Conservation (phyloP, 2,797 vertebrate species). For the Lagodon rhomboides region DNA sequence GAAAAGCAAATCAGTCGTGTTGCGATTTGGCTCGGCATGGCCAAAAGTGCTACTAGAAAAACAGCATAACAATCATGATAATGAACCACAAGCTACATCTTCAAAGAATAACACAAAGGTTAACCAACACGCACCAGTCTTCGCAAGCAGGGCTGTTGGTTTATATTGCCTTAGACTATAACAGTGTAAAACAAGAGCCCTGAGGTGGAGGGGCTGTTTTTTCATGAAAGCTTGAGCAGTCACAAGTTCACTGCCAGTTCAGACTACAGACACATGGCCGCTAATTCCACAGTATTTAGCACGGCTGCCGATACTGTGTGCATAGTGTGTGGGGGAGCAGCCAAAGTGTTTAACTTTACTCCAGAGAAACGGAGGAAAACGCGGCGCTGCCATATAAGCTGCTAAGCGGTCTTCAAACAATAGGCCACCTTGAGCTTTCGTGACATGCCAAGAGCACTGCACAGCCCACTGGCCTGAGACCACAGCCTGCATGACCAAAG, state of each 20-base stretch:
- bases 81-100: neutral
- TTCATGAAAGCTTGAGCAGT: constrained; percentile 25
- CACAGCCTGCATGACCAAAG: constrained; percentile 21
- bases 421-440: constrained; percentile 56
- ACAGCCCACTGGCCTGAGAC: constrained; percentile 17
- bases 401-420: constrained; percentile 60
- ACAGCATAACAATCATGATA: neutral
- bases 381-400: constrained; percentile 45
- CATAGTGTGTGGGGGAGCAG: constrained; percentile 9
- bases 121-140: neutral
- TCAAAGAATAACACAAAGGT: neutral
- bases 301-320: constrained; percentile 29
- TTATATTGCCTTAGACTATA: neutral
- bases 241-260: constrained; percentile 49
- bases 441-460: constrained; percentile 45
- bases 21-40: no score
- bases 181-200: constrained; percentile 1
- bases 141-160: neutral
- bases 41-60: no score
- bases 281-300: constrained; percentile 59
- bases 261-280: constrained; percentile 51
- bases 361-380: constrained; percentile 41
- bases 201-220: neutral
- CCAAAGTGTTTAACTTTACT: constrained; percentile 44
- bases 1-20: no score